Evolutionary conservation across 2,888 invertebrate species (phyloP).

Genomic region (Mythimna pallens): DNA sequence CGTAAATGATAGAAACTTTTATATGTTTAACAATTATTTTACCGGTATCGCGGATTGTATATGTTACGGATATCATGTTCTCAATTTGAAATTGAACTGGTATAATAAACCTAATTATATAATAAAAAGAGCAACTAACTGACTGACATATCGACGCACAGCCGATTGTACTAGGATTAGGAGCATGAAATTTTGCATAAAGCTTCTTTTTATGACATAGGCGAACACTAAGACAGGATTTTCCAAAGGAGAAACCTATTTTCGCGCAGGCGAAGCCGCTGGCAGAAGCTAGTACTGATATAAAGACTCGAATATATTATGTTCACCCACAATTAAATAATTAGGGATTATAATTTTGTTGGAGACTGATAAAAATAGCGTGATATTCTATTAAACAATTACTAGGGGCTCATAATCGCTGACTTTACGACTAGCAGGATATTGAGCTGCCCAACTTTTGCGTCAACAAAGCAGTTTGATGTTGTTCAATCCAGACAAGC

Average conservation of each 20-base stretch:
- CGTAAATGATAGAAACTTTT: not conserved
- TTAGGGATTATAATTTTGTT: conserved; percentile 24
- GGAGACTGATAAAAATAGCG: conserved; percentile 48
- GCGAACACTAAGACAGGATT: too few relatives aligned
- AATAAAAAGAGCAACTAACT: too few relatives aligned
- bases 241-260: too few relatives aligned
- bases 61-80: not conserved
- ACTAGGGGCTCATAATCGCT: conserved; percentile 75
- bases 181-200: too few relatives aligned
- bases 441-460: conserved; percentile 81
- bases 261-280: too few relatives aligned
- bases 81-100: not conserved
- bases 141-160: not conserved
- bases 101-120: too few relatives aligned
- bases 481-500: conserved; percentile 82
- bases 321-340: conserved; percentile 21
- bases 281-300: not conserved
- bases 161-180: too few relatives aligned
- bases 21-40: not conserved
- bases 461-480: conserved; percentile 85
- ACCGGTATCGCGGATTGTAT: not conserved
- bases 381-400: conserved; percentile 73
- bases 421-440: conserved; percentile 77
- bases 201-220: too few relatives aligned
- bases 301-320: not conserved